Base-by-base conservation (phyloP, 2,113 vertebrate genomes). In the Cricetomys ansorgei region DNA sequence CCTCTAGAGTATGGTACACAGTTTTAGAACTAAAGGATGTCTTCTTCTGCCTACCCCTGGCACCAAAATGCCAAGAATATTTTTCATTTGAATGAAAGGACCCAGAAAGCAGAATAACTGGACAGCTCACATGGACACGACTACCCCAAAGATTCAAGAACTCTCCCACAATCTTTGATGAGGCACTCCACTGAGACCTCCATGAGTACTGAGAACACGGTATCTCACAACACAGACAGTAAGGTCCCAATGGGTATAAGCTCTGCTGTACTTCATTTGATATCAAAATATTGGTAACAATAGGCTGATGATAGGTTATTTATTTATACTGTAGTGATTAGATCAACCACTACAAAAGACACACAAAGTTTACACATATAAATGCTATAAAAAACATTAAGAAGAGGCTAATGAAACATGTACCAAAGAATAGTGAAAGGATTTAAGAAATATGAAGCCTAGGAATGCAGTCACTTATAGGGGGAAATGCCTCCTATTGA, bases 91-190 rank as follows among this genome's bases (percentile, higher is more conserved):
- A 83, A 59, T 83, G 79, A 37, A 59, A 69, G 12, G 77, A 57
- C 7, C 77, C 77, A 0, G 34, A 80, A 1, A 3, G 3, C 1
- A 16, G 50, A 3, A 2, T 80, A 4, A n/a, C 5, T 37, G 53
- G 31, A 4, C 50, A 80, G 5, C 9, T 80, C 16, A 57, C 77
- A 5, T 79, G 76, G 48, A 79, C 25, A 5, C 64, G 7, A 25
- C 27, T 65, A 25, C 64, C 64, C 27, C 53, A 16, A 16, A 31
- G 53, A 23, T 45, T 75, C 3, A 75, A 75, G 17, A 80, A 80
- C 15, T 21, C 31, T 4, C 53, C 53, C 19, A 80, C 48, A 7
- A 34, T 57, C 23, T 65, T 65, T 65, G 64, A 65, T 29, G 64
- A 31, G 21, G 27, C 27, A 0, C 64, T 69, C 5, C 43, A 50